These are phyloP conservation scores for Cheilosia soror DNA, from an alignment of 2,888 invertebrate genomes.

Conservation along the genomic window DNA sequence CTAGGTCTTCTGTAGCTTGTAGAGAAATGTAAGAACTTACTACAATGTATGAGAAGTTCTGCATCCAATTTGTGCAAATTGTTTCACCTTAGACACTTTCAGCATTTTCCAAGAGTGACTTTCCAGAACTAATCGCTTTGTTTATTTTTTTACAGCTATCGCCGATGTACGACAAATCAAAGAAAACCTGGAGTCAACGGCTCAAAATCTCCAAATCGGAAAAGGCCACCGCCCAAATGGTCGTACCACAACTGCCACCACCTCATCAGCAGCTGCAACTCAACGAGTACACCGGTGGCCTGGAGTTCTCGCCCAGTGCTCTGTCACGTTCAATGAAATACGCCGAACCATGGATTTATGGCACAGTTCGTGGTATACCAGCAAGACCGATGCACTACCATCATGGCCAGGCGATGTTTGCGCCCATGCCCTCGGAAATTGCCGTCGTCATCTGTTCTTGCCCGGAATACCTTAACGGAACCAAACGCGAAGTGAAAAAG, in stretches of 20 bases:
- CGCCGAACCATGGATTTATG: slow-evolving; percentile 94
- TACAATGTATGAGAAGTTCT: too few relatives aligned
- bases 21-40: too few relatives aligned
- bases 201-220: slow-evolving; percentile 86
- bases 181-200: slow-evolving; percentile 90
- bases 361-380: slow-evolving; percentile 87
- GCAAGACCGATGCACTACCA: slow-evolving; percentile 83
- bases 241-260: slow-evolving; percentile 76
- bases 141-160: slow-evolving; percentile 76
- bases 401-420: slow-evolving; percentile 82
- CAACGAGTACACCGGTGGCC: slow-evolving; percentile 61
- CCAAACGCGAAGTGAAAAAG: slow-evolving; percentile 89
- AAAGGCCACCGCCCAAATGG: slow-evolving; percentile 84
- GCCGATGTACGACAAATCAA: slow-evolving; percentile 84
- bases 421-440: slow-evolving; percentile 84
- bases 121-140: too few relatives aligned
- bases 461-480: slow-evolving; percentile 91
- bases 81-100: too few relatives aligned
- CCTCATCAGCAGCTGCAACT: slow-evolving; percentile 71
- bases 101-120: too few relatives aligned
- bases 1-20: too few relatives aligned
- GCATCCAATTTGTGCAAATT: too few relatives aligned
- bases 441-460: slow-evolving; percentile 92
- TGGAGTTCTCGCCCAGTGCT: slow-evolving; percentile 85
- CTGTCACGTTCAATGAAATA: slow-evolving; percentile 93